A percentile compares a stretch with the other conserved stretches of the same genome.
Conservation (phyloP, 2,113 vertebrate species). For the Calypte anna region DNA sequence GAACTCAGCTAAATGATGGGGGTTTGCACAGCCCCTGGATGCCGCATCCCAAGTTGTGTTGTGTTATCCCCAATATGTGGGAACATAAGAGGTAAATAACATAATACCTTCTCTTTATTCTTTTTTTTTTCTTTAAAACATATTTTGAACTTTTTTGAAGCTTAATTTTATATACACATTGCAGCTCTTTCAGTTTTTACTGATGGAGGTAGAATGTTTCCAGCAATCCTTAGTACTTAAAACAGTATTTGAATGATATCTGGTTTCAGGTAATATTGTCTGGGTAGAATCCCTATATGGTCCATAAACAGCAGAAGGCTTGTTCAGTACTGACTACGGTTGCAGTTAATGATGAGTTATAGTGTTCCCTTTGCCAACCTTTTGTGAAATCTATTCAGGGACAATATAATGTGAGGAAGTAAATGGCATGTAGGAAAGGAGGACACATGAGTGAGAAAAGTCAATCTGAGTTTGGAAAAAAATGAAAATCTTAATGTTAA, state of each 20-base stretch:
- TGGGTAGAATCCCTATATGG: neutral
- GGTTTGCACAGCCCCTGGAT: neutral
- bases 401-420: neutral
- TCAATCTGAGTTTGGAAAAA: neutral
- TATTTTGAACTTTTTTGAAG: neutral
- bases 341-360: neutral
- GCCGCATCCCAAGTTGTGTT: neutral
- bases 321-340: neutral
- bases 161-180: neutral
- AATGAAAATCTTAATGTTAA: neutral
- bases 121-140: neutral
- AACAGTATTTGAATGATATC: neutral
- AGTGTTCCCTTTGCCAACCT: neutral
- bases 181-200: neutral
- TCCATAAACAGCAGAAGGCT: neutral
- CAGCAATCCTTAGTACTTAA: neutral
- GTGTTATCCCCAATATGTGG: neutral
- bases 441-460: neutral
- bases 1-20: neutral
- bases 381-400: neutral
- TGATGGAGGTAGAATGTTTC: neutral
- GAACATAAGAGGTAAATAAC: neutral
- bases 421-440: neutral
- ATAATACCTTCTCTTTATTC: no score
- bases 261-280: neutral